Conservation (phyloP, 1,140 invertebrate species). For the Microvelia longipes region DNA sequence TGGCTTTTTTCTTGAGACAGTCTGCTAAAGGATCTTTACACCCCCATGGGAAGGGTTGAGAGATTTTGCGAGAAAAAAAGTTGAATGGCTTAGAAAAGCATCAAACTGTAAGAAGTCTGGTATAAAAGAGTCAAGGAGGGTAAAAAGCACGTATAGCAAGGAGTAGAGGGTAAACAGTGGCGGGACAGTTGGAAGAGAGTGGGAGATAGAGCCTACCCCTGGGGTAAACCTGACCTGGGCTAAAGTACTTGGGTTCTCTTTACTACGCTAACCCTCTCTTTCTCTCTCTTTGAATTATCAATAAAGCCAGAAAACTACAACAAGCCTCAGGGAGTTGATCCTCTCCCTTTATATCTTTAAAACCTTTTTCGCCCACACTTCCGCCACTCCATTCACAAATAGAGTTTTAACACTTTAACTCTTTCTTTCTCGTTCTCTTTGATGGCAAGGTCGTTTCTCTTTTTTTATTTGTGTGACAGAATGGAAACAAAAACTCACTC, state of each 20-base stretch:
- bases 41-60: neutral
- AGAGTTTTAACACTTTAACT: neutral
- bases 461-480: too few species aligned
- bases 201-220: neutral
- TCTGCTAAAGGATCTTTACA: neutral
- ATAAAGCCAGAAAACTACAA: neutral
- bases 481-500: too few species aligned
- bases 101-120: neutral
- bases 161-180: neutral
- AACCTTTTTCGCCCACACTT: neutral
- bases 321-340: too few species aligned
- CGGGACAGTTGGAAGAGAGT: neutral
- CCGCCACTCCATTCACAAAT: neutral
- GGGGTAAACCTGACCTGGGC: neutral
- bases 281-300: neutral
- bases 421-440: neutral
- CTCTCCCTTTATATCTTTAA: neutral
- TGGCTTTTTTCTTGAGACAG: neutral
- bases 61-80: too few species aligned
- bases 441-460: too few species aligned
- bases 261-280: neutral
- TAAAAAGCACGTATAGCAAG: neutral
- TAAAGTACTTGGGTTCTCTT: neutral
- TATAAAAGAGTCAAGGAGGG: neutral
- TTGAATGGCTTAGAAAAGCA: neutral